Conservation (phyloP, 2,888 invertebrate species). For the Dioctria linearis region DNA sequence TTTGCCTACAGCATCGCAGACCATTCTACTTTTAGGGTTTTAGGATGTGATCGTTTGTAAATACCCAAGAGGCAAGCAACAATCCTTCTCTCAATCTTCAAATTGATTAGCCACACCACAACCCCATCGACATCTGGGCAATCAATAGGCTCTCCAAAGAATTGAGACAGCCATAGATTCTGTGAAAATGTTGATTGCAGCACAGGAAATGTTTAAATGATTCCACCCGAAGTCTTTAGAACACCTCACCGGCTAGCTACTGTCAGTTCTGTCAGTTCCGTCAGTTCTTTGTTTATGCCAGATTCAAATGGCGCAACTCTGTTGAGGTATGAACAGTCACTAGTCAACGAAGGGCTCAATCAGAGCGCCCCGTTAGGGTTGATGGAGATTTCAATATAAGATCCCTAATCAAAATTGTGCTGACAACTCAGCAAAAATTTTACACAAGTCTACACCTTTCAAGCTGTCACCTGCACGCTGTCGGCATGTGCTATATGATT, state of each 20-base stretch:
- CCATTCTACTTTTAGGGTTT: conserved; percentile 14
- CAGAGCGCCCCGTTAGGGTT: not conserved
- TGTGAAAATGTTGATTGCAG: not conserved
- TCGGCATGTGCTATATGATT: not conserved
- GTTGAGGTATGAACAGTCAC: too few species aligned
- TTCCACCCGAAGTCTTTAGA: too few species aligned
- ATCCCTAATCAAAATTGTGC: not conserved
- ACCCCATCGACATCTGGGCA: conserved; percentile 34
- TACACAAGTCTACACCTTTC: not conserved
- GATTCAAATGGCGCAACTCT: too few species aligned
- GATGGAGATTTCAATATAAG: not conserved
- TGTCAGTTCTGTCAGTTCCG: not conserved
- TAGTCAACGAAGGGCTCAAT: not conserved
- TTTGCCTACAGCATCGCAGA: conserved; percentile 19
- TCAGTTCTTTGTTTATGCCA: not conserved
- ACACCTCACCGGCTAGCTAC: not conserved
- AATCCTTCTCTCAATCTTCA: conserved; percentile 45
- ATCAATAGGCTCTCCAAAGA: conserved; percentile 41
- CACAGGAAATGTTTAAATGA: not conserved
- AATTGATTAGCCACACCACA: conserved; percentile 47
- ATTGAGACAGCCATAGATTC: not conserved
- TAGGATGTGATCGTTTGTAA: conserved; percentile 23
- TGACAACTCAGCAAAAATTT: not conserved
- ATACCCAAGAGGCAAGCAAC: conserved; percentile 43
- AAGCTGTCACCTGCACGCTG: not conserved